Percentiles rank a stretch among this genome's conserved stretches.
Evolutionary conservation across 92 coral and sea anemone genomes (phyloP).

Genomic region (Parazoanthus darwini): DNA sequence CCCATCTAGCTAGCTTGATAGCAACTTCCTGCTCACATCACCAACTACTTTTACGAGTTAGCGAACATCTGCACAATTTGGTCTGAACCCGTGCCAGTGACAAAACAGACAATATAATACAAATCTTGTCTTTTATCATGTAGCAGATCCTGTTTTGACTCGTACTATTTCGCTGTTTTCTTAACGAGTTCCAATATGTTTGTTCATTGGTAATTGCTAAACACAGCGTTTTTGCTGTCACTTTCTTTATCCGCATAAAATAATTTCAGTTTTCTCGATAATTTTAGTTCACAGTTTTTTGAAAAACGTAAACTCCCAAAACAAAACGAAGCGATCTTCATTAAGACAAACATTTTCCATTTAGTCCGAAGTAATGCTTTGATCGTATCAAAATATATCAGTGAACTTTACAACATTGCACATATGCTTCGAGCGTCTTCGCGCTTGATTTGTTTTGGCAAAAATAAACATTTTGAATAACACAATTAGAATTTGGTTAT

Average conservation of each 20-base stretch:
- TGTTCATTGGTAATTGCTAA: background rate
- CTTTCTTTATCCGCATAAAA: background rate
- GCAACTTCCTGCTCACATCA: background rate
- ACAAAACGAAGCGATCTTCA: background rate
- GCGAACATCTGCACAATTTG: conserved; percentile 4
- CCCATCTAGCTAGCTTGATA: conserved; percentile 5
- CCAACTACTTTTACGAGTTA: background rate
- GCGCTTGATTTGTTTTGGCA: conserved; percentile 35
- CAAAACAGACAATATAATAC: background rate
- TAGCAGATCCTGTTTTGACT: background rate
- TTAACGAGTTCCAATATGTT: background rate
- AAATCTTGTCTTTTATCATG: background rate
- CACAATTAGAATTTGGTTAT: conserved; percentile 16
- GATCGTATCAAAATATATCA: background rate
- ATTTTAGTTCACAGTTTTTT: background rate
- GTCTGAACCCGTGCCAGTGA: background rate
- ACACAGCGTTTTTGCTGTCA: background rate
- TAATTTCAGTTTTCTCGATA: background rate
- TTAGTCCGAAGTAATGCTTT: background rate
- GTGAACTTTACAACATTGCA: background rate
- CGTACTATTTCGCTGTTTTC: background rate
- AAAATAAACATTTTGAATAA: conserved; percentile 42
- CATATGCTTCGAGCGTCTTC: background rate
- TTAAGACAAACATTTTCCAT: background rate
- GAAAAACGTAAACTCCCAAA: background rate